Conservation (phyloP, 2,113 vertebrate genomes). For the Mohoua ochrocephala region DNA sequence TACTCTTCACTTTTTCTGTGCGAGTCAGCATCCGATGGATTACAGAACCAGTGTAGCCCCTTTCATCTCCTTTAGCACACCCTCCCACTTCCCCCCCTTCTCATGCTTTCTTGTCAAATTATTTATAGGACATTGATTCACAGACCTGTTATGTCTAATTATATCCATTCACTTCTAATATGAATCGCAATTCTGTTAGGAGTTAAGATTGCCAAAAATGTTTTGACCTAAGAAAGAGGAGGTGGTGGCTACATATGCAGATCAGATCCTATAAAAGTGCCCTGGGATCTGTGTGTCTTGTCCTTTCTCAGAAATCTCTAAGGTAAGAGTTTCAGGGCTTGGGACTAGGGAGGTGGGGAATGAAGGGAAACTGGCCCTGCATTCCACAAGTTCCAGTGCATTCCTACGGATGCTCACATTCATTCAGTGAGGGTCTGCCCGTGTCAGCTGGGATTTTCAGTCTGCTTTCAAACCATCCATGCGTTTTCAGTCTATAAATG, state of each 20-base stretch:
- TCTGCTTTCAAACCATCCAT: not conserved
- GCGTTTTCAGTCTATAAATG: not conserved
- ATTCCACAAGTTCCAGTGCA: conserved; percentile 34
- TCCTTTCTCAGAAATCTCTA: conserved; percentile 62
- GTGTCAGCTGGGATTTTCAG: conserved; percentile 25
- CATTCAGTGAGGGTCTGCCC: not conserved
- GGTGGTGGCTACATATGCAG: conserved; percentile 69
- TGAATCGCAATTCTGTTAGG: conserved; percentile 69
- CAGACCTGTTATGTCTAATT: conserved; percentile 73
- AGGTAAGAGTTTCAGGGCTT: conserved; percentile 62
- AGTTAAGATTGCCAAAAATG: conserved; percentile 67
- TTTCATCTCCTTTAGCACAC: not conserved
- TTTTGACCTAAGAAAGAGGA: conserved; percentile 71
- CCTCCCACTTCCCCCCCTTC: not conserved
- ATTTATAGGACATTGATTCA: conserved; percentile 74
- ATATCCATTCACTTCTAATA: conserved; percentile 76
- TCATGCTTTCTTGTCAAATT: conserved; percentile 68
- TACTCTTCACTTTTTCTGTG: not conserved
- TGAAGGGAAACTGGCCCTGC: not conserved
- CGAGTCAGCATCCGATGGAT: not conserved
- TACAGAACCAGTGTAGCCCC: not conserved
- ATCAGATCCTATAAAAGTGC: conserved; percentile 71
- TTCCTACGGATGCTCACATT: not conserved
- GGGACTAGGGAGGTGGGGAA: not conserved
- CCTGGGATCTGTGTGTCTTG: not conserved